Base-by-base conservation (phyloP, 92 coral and sea anemone species). In the Umimayanthus kanabou region DNA sequence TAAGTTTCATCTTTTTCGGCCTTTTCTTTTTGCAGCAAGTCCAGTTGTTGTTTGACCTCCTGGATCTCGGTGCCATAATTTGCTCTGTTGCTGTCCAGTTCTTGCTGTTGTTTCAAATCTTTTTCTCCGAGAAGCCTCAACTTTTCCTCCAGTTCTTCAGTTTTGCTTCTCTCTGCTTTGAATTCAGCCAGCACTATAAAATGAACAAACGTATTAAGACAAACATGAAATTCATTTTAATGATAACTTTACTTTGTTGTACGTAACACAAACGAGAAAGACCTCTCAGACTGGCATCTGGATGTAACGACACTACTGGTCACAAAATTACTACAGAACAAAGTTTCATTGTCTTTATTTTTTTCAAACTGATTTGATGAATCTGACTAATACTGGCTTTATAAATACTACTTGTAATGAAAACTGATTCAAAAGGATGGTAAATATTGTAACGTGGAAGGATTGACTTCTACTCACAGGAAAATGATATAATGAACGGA, bases 101-200 rank as follows among this genome's bases (percentile, higher is more conserved):
- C 90, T 49, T 92, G 92, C 39, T 73, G 92, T 37, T 94, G 94
- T 53, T 94, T 87, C 30, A 81, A 30, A 43, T 89, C 91, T 66
- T 91, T 92, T 39, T 89, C 92, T 64, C 90, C 96, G 39, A 92
- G 91, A 6, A 86, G 87, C 81, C 89, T 82, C 6, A 97, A 84
- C 80, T 91, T 94, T 61, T 94, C 96, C 88, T 95, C 98, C 11
- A 95, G 81, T 28, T 94, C 97, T n/a, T 85, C 74, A 53, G 90
- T 84, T 81, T 88, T 95, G 88, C 64, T 92, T 87, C 92, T 91
- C 66, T 95, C 94, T 76, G 87, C 67, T 78, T 92, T 91, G 49
- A 95, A 92, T 83, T 95, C 96, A 39, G 88, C 89, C 55, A 95
- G 91, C 91, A 95, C 99, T 97, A 84, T 42, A 89, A 71, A 28